Percentiles rank a stretch among this genome's conserved stretches.
These are phyloP conservation scores for Cyclophora albipunctata DNA, from an alignment of 2,888 invertebrate species.

Conservation along the genomic window DNA sequence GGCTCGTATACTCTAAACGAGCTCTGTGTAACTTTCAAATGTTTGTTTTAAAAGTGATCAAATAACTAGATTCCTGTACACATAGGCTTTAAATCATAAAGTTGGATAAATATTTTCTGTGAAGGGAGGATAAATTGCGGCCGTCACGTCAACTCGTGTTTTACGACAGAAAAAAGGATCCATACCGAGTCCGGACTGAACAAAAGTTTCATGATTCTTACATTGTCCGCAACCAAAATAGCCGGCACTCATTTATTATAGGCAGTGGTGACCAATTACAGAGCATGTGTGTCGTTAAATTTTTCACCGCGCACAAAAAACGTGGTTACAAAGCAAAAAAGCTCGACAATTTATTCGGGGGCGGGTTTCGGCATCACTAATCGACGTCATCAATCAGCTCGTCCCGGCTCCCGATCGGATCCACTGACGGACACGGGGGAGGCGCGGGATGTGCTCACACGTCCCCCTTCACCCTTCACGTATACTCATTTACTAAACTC, in stretches of 20 bases:
- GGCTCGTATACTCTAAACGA: slow-evolving; percentile 5
- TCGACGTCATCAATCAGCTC: slow-evolving; percentile 73
- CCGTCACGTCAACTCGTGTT: no score
- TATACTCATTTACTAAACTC: slow-evolving; percentile 11
- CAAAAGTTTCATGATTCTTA: not conserved
- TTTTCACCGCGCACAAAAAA: slow-evolving; percentile 40
- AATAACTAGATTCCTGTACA: slow-evolving; percentile 2
- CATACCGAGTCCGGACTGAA: not conserved
- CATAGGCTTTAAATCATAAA: no score
- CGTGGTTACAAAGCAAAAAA: slow-evolving; percentile 55
- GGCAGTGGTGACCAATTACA: slow-evolving; percentile 17
- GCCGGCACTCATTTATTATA: slow-evolving; percentile 9
- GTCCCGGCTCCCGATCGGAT: slow-evolving; percentile 56
- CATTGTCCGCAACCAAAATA: not conserved
- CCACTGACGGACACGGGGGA: slow-evolving; percentile 53
- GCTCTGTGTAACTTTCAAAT: slow-evolving; percentile 8
- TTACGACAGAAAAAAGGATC: no score
- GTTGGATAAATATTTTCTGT: no score
- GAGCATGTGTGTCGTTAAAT: slow-evolving; percentile 18
- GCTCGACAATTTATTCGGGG: slow-evolving; percentile 69
- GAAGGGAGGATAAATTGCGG: no score
- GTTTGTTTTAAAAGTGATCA: slow-evolving; percentile 8
- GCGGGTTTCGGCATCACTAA: slow-evolving; percentile 70
- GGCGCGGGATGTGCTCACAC: slow-evolving; percentile 12
- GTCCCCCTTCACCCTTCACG: slow-evolving; percentile 20